Percentiles rank a stretch among this genome's conserved stretches.
These are phyloP conservation scores for Amphipyra berbera DNA, from an alignment of 2,888 invertebrate genomes.

Conservation along the genomic window DNA sequence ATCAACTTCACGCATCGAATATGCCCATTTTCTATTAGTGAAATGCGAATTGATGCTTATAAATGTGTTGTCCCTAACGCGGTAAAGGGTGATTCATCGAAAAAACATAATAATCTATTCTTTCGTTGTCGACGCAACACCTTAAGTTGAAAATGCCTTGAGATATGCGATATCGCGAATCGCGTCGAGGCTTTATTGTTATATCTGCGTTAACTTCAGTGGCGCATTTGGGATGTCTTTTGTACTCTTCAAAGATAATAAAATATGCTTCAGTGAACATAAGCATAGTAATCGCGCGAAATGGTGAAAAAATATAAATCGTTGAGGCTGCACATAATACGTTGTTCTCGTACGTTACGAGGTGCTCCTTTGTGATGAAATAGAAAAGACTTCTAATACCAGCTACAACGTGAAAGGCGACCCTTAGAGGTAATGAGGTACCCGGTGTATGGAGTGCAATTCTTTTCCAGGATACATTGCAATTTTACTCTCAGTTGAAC, in stretches of 20 bases:
- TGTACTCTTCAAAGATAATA: constrained; percentile 53
- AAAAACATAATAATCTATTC: constrained; percentile 56
- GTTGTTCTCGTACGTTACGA: constrained; percentile 18
- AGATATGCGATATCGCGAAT: constrained; percentile 62
- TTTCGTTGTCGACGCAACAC: constrained; percentile 57
- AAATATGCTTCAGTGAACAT: constrained; percentile 47
- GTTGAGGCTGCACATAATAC: constrained; percentile 21
- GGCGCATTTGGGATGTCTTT: constrained; percentile 55
- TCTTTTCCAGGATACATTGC: constrained; percentile 11
- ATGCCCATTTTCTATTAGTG: no score
- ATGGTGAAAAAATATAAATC: constrained; percentile 39
- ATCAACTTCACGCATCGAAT: no score
- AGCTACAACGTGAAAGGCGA: constrained; percentile 29
- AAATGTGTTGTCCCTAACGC: no score
- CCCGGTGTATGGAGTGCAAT: constrained; percentile 22
- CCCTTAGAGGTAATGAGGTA: constrained; percentile 44
- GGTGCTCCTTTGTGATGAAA: constrained; percentile 43
- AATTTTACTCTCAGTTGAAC: constrained; percentile 1
- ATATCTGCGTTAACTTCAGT: constrained; percentile 49
- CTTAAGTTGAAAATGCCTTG: constrained; percentile 56
- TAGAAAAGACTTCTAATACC: constrained; percentile 42
- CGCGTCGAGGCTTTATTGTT: constrained; percentile 61
- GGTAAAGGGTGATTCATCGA: no score
- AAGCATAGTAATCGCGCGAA: constrained; percentile 44
- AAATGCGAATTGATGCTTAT: no score